Percentiles rank a stretch among this genome's conserved stretches.
Evolutionary conservation across 2,797 vertebrate species (phyloP).

Genomic region (Cheirogaleus major): DNA sequence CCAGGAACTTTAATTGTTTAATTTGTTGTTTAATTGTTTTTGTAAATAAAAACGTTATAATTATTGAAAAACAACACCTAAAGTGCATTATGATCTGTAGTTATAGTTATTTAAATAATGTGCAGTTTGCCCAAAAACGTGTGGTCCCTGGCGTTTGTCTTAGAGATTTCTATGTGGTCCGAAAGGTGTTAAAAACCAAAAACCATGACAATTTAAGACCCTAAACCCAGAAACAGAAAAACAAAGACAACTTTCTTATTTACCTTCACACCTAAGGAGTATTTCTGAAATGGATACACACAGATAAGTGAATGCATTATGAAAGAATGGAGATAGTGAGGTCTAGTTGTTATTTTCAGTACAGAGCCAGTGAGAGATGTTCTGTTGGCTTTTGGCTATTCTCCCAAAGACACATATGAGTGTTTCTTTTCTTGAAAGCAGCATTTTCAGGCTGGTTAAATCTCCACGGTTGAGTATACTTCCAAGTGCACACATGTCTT

Average conservation of each 20-base stretch:
- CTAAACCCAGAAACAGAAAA: not conserved
- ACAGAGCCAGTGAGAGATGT: not conserved
- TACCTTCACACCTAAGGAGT: no score
- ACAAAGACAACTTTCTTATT: not conserved
- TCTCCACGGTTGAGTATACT: not conserved
- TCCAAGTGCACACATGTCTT: slow-evolving; percentile 51
- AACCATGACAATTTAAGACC: not conserved
- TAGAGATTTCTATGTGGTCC: no score
- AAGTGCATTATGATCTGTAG: no score
- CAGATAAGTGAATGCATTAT: accelerated
- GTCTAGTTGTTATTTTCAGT: not conserved
- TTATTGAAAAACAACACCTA: no score
- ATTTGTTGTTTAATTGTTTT: no score
- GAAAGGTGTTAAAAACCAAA: not conserved
- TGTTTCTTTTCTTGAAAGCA: not conserved
- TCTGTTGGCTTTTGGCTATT: not conserved
- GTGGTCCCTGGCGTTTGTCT: no score
- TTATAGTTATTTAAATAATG: no score
- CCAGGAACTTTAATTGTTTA: no score
- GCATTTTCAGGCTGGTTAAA: not conserved
- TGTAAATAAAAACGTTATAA: no score
- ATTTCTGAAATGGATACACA: not conserved
- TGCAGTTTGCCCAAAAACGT: no score
- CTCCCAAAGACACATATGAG: not conserved
- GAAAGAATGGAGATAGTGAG: accelerated